A percentile compares a stretch with the other conserved stretches of the same genome.
These are phyloP conservation scores for Ochotona curzoniae DNA, from an alignment of 2,113 vertebrate species.

Conservation along the genomic window DNA sequence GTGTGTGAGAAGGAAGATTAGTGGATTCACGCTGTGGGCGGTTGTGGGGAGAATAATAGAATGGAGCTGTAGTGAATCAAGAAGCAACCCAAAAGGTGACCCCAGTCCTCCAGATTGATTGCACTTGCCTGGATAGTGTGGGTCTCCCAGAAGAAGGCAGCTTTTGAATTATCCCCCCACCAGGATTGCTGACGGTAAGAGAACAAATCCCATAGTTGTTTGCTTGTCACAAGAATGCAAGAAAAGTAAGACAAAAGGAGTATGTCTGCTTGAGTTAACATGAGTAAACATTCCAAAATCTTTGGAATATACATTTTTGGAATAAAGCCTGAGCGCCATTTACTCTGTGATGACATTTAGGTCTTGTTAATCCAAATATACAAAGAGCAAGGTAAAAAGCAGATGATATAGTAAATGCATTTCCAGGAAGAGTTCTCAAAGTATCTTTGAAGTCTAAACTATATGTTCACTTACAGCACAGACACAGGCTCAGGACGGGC, in stretches of 20 bases:
- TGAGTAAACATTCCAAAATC: not conserved
- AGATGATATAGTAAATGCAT: not conserved
- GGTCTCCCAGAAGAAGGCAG: not conserved
- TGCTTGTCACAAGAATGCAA: not conserved
- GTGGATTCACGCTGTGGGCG: not conserved
- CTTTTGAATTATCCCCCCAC: not conserved
- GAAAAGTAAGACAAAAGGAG: not conserved
- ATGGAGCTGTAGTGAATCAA: not conserved
- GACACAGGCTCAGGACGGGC: not conserved
- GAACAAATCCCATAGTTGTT: not conserved
- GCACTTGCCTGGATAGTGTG: not conserved
- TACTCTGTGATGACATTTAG: not conserved
- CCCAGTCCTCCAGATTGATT: not conserved
- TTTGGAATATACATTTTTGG: constrained; percentile 10
- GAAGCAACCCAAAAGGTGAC: not conserved
- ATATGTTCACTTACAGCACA: not conserved
- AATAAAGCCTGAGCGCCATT: not conserved
- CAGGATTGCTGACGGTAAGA: not conserved
- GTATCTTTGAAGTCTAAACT: not conserved
- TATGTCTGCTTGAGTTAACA: not conserved
- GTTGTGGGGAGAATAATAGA: not conserved
- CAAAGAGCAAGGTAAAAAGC: not conserved
- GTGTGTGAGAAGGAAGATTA: not conserved
- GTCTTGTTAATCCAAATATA: not conserved
- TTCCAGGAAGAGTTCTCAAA: constrained; percentile 22